Percentiles rank a stretch among this genome's conserved stretches.
These are phyloP conservation scores for Montipora sp. DNA, from an alignment of 64 coral and sea anemone genomes.

Conservation along the genomic window DNA sequence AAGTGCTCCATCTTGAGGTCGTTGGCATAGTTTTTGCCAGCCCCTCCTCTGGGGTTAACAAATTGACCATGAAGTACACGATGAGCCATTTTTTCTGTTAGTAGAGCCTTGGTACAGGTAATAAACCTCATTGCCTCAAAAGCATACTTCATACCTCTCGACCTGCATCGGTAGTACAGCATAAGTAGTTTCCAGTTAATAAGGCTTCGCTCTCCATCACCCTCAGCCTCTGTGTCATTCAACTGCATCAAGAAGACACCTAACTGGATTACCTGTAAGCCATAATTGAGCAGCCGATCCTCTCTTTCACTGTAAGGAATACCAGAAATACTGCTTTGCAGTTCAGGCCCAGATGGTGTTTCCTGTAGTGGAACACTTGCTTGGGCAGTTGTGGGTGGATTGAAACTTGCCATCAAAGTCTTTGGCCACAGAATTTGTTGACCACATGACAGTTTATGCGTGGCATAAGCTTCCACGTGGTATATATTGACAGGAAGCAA, in stretches of 20 bases:
- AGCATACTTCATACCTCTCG: slow-evolving; percentile 65
- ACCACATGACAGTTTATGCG: background rate
- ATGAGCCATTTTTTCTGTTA: slow-evolving; percentile 22
- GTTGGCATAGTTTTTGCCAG: background rate
- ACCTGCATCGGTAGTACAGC: slow-evolving; percentile 56
- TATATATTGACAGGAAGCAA: no score
- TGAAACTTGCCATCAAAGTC: no score
- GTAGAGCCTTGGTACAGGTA: slow-evolving; percentile 45
- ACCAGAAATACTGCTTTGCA: background rate
- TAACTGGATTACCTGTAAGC: slow-evolving; percentile 52
- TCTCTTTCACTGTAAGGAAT: slow-evolving; percentile 19
- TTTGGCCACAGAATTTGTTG: background rate
- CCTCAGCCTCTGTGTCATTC: slow-evolving; percentile 70
- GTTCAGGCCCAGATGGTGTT: background rate
- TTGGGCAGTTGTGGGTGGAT: background rate
- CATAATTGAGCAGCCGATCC: slow-evolving; percentile 67
- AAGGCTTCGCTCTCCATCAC: slow-evolving; percentile 55
- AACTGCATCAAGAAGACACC: slow-evolving; percentile 70
- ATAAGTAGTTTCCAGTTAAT: slow-evolving; percentile 78
- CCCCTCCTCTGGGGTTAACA: slow-evolving; percentile 33
- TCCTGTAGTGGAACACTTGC: background rate
- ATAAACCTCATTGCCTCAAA: slow-evolving; percentile 66
- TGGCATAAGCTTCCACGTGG: background rate
- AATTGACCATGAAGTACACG: slow-evolving; percentile 49
- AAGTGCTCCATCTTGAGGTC: slow-evolving; percentile 63